phyloP scores from a whole-genome alignment of 2,888 invertebrate species.

The Brachycybe producta region DNA sequence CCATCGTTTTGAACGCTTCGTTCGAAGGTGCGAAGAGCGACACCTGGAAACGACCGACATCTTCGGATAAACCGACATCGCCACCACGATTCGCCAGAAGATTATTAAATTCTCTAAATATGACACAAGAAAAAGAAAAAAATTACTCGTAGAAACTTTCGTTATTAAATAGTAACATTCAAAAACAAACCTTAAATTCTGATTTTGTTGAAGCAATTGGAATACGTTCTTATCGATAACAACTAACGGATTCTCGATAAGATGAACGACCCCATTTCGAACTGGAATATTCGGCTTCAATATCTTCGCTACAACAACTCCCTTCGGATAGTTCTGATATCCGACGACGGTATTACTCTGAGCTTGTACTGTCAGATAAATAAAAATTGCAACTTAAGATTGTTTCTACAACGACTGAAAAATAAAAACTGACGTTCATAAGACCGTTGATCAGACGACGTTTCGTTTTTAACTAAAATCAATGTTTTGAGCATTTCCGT shows the following conservation, averaged over 20 bases:
- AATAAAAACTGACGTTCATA: slow-evolving; percentile 21
- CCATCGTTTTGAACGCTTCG: slow-evolving; percentile 51
- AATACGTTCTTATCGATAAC: slow-evolving; percentile 77
- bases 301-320: slow-evolving; percentile 76
- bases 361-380: slow-evolving; percentile 55
- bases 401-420: neutral
- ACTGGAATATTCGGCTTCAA: slow-evolving; percentile 82
- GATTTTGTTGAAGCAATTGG: slow-evolving; percentile 43
- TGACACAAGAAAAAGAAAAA: neutral
- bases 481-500: slow-evolving; percentile 72
- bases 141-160: neutral
- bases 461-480: slow-evolving; percentile 35
- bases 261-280: slow-evolving; percentile 80
- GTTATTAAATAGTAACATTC: too few species aligned
- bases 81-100: neutral
- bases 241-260: slow-evolving; percentile 82
- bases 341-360: slow-evolving; percentile 56
- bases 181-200: too few species aligned
- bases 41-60: too few species aligned
- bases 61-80: neutral
- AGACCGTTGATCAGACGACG: slow-evolving; percentile 18
- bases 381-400: neutral
- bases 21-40: slow-evolving; percentile 84
- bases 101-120: slow-evolving; percentile 2
- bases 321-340: slow-evolving; percentile 48